Evolutionary conservation across 2,888 invertebrate species (phyloP), one percentile per base, ranked within the genome.

Genomic region (Habroteleia sp.): DNA sequence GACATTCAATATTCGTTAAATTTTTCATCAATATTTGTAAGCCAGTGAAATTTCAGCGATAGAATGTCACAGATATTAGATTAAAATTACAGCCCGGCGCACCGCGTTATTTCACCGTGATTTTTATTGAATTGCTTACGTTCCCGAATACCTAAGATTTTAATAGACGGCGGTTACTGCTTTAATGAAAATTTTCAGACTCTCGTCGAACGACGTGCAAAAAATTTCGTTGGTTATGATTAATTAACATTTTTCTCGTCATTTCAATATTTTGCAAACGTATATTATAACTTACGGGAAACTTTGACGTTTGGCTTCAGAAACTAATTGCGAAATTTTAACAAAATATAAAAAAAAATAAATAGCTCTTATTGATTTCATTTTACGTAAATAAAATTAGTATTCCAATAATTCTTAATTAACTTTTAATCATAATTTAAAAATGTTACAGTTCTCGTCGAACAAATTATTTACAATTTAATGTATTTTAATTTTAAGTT

Each of bases 51-150:
- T 56, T 56, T 44, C 17, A 8, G 20, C 56, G 29, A 54, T 56
- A 56, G 48, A 66, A 66, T 66, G 54, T 66, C 46, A 66, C 48
- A 37, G 54, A 56, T 39, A 48, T 66, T 54, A 56, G 56, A 48
- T 66, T 56, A 66, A 66, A 66, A 65, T 54, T 52, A 35, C 42
- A 44, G 25, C 3, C 13, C 10, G 25, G 31, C 44, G 29, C 37
- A 33, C 33, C 35, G 25, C 35, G 25, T 25, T 48, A 27, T 63
- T 31, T 4, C 31, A 2, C 20, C 20, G 35, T n/a, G 25, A 37
- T 65, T 65, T 62, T 65, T 52, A 65, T 65, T 41, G 50, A 52
- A 52, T 63, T 52, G 63, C 50, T 63, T 63, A 27, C 63, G 27
- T 52, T 50, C 33, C 31, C 33, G 20, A 33, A 16, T 33, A 8